Evolutionary conservation across 2,797 vertebrate genomes (phyloP).

Genomic region (Martes flavigula): DNA sequence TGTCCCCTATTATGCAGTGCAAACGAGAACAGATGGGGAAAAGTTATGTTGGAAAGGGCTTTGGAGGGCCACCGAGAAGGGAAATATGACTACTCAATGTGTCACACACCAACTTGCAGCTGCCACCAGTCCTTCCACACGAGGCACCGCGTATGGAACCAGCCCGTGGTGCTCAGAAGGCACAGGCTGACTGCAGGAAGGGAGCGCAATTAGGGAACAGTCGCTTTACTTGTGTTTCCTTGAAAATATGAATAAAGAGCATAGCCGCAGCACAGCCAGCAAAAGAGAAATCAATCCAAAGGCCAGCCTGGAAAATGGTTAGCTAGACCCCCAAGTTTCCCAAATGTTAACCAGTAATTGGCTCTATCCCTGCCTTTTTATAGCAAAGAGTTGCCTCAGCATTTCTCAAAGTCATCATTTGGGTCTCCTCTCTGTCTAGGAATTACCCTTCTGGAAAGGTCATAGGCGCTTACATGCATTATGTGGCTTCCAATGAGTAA

Average conservation of each 20-base stretch:
- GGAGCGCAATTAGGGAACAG: slow-evolving; percentile 59
- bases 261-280: slow-evolving; percentile 33
- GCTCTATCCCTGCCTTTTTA: neutral
- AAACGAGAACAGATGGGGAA: slow-evolving; percentile 81
- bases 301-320: slow-evolving; percentile 55
- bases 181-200: slow-evolving; percentile 56
- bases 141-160: slow-evolving; percentile 49
- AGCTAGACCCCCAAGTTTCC: neutral
- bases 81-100: slow-evolving; percentile 82
- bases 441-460: slow-evolving; percentile 16
- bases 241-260: slow-evolving; percentile 71
- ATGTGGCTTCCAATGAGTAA: neutral
- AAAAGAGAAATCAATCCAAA: slow-evolving; percentile 55
- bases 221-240: slow-evolving; percentile 62
- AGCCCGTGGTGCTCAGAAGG: slow-evolving; percentile 54
- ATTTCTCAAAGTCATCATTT: neutral
- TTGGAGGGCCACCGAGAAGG: slow-evolving; percentile 80
- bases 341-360: neutral
- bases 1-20: slow-evolving; percentile 82
- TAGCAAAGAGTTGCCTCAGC: neutral
- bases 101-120: slow-evolving; percentile 80
- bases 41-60: slow-evolving; percentile 82
- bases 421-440: neutral
- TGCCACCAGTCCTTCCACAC: slow-evolving; percentile 75
- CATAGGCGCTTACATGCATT: neutral